A percentile compares a stretch with the other conserved stretches of the same genome.
These are phyloP conservation scores for Aphaenogaster ashmeadi DNA, from an alignment of 1,140 invertebrate species.

Conservation along the genomic window DNA sequence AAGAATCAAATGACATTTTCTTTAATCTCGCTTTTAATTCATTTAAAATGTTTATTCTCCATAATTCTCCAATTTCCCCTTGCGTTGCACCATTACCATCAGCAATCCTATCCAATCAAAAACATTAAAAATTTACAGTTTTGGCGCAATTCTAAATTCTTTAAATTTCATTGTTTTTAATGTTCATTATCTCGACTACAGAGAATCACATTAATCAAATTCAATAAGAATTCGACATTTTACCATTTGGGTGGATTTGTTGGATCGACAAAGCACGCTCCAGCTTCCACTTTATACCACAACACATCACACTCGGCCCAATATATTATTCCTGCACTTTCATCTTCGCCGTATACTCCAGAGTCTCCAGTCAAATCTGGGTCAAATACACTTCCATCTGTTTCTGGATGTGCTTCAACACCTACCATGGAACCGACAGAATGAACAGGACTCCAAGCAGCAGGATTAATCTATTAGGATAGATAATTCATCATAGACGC, in stretches of 20 bases:
- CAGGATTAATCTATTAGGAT: constrained; percentile 88
- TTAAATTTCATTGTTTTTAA: neutral
- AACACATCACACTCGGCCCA: constrained; percentile 93
- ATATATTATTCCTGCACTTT: constrained; percentile 89
- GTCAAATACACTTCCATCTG: constrained; percentile 93
- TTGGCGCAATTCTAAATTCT: neutral
- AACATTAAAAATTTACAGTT: neutral
- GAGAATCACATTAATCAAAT: neutral
- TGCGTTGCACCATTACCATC: constrained; percentile 88
- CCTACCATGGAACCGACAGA: constrained; percentile 93
- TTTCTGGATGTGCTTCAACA: constrained; percentile 93
- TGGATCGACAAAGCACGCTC: constrained; percentile 92
- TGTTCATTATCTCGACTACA: neutral
- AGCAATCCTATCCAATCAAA: constrained; percentile 85
- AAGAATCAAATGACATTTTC: constrained; percentile 86
- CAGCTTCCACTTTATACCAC: constrained; percentile 93
- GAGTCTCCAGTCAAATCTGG: constrained; percentile 90
- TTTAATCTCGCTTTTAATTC: constrained; percentile 89
- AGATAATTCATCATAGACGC: neutral
- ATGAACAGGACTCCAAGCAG: constrained; percentile 94
- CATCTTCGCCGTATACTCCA: constrained; percentile 92
- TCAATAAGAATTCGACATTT: neutral
- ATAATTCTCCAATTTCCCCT: constrained; percentile 90
- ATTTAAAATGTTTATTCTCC: constrained; percentile 92
- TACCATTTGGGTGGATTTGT: constrained; percentile 93